A percentile compares a stretch with the other conserved stretches of the same genome.
Evolutionary conservation across 2,888 invertebrate species (phyloP).

Genomic region (Tetragonisca angustula): DNA sequence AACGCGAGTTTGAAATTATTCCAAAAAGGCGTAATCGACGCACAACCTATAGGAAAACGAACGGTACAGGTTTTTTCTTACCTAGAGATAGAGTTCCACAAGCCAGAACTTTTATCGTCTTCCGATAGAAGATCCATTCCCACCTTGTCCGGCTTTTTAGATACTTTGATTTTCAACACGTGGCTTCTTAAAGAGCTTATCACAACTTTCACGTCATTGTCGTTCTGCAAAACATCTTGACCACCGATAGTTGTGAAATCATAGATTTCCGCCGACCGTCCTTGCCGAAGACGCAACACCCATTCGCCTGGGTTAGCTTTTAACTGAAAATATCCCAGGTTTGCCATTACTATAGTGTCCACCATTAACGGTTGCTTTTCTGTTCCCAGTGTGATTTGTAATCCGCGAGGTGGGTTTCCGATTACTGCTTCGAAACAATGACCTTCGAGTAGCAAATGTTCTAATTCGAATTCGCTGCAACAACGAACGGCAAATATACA

Average conservation of each 20-base stretch:
- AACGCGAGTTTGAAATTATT: slow-evolving; percentile 23
- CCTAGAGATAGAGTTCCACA: slow-evolving; percentile 98
- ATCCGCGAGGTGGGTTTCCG: slow-evolving; percentile 97
- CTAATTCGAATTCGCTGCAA: slow-evolving; percentile 96
- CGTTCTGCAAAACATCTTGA: slow-evolving; percentile 84
- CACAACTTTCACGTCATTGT: slow-evolving; percentile 88
- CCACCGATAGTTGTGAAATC: slow-evolving; percentile 88
- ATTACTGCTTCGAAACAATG: slow-evolving; percentile 97
- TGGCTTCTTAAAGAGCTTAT: slow-evolving; percentile 94
- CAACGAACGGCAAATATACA: background rate
- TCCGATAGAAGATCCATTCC: slow-evolving; percentile 94
- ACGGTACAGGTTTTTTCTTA: slow-evolving; percentile 77
- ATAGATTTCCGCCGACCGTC: slow-evolving; percentile 97
- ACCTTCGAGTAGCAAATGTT: slow-evolving; percentile 96
- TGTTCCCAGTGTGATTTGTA: slow-evolving; percentile 98
- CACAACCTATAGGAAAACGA: background rate
- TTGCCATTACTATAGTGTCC: slow-evolving; percentile 99
- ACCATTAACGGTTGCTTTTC: slow-evolving; percentile 90
- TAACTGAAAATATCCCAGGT: slow-evolving; percentile 98
- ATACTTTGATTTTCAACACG: slow-evolving; percentile 95
- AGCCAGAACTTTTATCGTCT: slow-evolving; percentile 89
- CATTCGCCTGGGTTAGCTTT: slow-evolving; percentile 99
- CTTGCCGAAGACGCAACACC: slow-evolving; percentile 94
- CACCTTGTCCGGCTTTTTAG: slow-evolving; percentile 95
- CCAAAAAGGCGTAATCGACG: background rate